Conservation (phyloP, 2,113 vertebrate species). For the Pelecanoides urinatrix region DNA sequence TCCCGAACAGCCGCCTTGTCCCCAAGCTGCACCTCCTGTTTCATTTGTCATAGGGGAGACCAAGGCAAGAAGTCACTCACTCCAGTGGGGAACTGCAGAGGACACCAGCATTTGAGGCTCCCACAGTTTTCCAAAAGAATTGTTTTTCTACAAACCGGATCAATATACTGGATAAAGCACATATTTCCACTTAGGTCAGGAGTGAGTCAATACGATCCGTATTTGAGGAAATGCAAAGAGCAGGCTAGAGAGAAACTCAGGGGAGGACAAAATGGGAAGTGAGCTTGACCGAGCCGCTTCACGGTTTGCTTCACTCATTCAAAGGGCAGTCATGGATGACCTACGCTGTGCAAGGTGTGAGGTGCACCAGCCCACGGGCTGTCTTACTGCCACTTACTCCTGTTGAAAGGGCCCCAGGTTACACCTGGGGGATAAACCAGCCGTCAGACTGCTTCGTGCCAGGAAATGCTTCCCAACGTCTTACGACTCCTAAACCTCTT, state of each 20-base stretch:
- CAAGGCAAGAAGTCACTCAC: background rate
- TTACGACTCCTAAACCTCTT: background rate
- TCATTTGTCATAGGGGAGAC: background rate
- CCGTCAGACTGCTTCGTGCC: background rate
- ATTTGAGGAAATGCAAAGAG: background rate
- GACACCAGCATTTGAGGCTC: background rate
- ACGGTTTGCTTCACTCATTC: background rate
- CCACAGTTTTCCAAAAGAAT: background rate
- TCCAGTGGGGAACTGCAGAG: background rate
- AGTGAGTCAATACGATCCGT: background rate
- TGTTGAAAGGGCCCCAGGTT: background rate
- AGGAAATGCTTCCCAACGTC: background rate
- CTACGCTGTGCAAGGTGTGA: background rate
- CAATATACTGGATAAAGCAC: background rate
- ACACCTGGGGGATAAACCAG: background rate
- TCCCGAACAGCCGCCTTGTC: background rate
- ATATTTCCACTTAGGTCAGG: background rate
- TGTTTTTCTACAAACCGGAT: background rate
- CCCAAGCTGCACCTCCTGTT: background rate
- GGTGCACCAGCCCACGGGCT: background rate
- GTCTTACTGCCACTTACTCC: background rate
- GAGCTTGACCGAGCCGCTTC: background rate
- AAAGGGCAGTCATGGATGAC: background rate
- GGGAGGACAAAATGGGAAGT: background rate
- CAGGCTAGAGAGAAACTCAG: background rate